phyloP scores from a whole-genome alignment of 2,797 vertebrate genomes.

The Neosilurus hyrtlii region DNA sequence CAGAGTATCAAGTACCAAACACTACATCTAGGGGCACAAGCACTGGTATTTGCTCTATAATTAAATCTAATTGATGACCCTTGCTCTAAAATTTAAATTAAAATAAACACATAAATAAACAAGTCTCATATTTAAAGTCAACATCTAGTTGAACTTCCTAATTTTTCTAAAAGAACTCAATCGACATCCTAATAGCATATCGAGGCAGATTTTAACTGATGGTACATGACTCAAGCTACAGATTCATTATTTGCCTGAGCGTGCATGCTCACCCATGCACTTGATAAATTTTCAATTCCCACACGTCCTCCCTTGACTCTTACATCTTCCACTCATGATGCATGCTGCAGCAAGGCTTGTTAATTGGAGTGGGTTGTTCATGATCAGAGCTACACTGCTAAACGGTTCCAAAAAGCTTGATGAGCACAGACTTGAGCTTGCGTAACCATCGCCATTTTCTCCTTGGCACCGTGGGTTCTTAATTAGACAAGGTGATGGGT shows the following conservation, averaged over 20 bases:
- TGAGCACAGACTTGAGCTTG: conserved; percentile 28
- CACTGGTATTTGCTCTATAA: neutral
- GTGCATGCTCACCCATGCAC: conserved; percentile 17
- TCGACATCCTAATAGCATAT: neutral
- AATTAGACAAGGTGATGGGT: conserved; percentile 33
- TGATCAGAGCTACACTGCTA: conserved; percentile 12
- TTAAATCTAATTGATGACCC: neutral
- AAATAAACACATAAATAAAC: neutral
- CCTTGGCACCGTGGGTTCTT: conserved; percentile 29
- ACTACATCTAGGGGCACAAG: neutral
- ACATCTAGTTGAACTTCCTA: neutral
- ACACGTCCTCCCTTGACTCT: conserved; percentile 25
- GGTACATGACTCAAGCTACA: conserved; percentile 20
- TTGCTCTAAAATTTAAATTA: neutral
- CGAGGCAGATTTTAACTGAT: conserved; percentile 10
- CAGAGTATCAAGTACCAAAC: neutral
- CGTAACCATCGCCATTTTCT: neutral
- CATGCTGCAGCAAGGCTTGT: conserved; percentile 32
- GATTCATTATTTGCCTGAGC: conserved; percentile 36
- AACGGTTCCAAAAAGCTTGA: conserved; percentile 31
- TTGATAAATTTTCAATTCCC: conserved; percentile 33
- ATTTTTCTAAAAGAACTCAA: conserved; percentile 12
- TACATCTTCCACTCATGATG: conserved; percentile 35
- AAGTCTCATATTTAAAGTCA: neutral
- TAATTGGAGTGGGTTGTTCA: conserved; percentile 39